Evolutionary conservation across 1,140 invertebrate genomes (phyloP).

Genomic region (Stegodyphus mimosarum): DNA sequence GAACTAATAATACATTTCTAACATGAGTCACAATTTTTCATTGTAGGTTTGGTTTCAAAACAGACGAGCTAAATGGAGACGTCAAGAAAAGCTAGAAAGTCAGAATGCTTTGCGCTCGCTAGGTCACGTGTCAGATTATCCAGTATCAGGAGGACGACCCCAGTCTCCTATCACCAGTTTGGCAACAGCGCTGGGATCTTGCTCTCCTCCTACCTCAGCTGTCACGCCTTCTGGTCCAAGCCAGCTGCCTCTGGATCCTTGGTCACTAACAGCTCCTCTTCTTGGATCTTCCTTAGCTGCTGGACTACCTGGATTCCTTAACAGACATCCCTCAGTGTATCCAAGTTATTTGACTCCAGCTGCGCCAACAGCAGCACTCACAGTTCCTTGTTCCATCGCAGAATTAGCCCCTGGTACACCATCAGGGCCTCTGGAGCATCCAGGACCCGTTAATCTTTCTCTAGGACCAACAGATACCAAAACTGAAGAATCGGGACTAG

Average conservation of each 20-base stretch:
- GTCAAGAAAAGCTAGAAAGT: slow-evolving; percentile 63
- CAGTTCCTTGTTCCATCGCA: slow-evolving; percentile 33
- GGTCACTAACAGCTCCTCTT: slow-evolving; percentile 81
- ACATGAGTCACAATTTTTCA: background rate
- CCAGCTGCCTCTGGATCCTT: slow-evolving; percentile 83
- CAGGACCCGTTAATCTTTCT: slow-evolving; percentile 62
- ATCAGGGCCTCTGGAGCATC: slow-evolving; percentile 17
- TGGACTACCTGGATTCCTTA: slow-evolving; percentile 81
- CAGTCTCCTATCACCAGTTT: slow-evolving; percentile 34
- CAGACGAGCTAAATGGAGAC: slow-evolving; percentile 63
- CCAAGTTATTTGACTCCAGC: slow-evolving; percentile 88
- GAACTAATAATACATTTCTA: background rate
- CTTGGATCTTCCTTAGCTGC: slow-evolving; percentile 71
- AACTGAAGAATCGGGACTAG: slow-evolving; percentile 32
- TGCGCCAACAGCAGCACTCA: slow-evolving; percentile 64
- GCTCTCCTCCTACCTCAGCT: slow-evolving; percentile 30
- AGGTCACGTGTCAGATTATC: slow-evolving; percentile 30
- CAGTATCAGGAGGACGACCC: background rate
- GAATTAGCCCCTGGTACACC: slow-evolving; percentile 25
- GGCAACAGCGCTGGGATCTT: background rate
- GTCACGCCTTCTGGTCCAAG: slow-evolving; percentile 66
- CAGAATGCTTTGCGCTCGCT: slow-evolving; percentile 61
- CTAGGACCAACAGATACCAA: slow-evolving; percentile 50
- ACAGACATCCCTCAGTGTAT: slow-evolving; percentile 81
- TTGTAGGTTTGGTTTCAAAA: slow-evolving; percentile 63